Evolutionary conservation across 2,797 vertebrate species (phyloP).

Genomic region (Chromis chromis): DNA sequence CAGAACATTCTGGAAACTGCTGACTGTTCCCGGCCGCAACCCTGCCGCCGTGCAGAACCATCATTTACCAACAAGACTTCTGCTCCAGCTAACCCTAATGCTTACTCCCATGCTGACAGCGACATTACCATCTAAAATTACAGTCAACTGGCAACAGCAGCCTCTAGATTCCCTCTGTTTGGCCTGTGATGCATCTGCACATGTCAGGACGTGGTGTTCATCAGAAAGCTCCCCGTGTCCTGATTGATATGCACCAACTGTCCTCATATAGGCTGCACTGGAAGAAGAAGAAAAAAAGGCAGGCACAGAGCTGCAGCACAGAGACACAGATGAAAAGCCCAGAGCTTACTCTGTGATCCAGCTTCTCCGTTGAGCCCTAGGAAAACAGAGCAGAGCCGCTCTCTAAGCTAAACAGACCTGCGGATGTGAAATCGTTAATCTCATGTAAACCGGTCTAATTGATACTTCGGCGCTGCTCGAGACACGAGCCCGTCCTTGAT

Average conservation of each 20-base stretch:
- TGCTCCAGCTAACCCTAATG: conserved; percentile 66
- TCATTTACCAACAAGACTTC: conserved; percentile 71
- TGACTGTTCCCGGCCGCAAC: conserved; percentile 65
- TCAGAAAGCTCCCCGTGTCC: conserved; percentile 48
- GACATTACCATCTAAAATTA: conserved; percentile 68
- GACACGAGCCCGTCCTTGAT: conserved; percentile 24
- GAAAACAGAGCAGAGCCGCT: conserved; percentile 68
- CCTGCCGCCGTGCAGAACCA: conserved; percentile 59
- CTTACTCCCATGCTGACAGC: conserved; percentile 67
- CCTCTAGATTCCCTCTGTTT: conserved; percentile 17
- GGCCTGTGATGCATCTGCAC: conserved; percentile 38
- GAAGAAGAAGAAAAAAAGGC: conserved; percentile 14
- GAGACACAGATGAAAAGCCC: conserved; percentile 70
- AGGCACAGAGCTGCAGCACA: conserved; percentile 51
- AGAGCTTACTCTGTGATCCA: conserved; percentile 69
- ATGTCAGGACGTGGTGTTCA: conserved; percentile 46
- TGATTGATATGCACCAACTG: conserved; percentile 80
- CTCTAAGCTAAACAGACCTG: conserved; percentile 59
- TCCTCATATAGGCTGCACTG: conserved; percentile 65
- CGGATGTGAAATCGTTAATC: conserved; percentile 49
- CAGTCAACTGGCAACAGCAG: conserved; percentile 40
- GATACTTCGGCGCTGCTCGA: conserved; percentile 26
- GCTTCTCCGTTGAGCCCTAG: conserved; percentile 55
- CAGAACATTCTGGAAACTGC: conserved; percentile 76
- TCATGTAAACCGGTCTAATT: conserved; percentile 58